Conservation (phyloP, 2,113 vertebrate species). For the Xerus inauris region DNA sequence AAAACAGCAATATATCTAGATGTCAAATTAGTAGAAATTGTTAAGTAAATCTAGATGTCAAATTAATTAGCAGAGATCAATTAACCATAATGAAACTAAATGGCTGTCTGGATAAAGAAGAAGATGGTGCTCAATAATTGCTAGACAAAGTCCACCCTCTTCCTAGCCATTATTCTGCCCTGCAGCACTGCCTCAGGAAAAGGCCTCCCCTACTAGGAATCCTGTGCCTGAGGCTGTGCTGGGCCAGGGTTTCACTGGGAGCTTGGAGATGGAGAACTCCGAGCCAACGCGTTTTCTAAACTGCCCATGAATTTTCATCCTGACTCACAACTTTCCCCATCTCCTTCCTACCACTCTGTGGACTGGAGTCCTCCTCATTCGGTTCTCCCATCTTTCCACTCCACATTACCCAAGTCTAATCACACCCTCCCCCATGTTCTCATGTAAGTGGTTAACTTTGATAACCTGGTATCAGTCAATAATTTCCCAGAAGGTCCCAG, state of each 20-base stretch:
- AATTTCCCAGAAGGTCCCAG: slow-evolving; percentile 32
- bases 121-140: background rate
- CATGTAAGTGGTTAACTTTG: background rate
- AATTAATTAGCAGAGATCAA: background rate
- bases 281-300: background rate
- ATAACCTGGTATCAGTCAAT: slow-evolving; percentile 16
- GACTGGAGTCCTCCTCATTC: background rate
- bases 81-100: background rate
- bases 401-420: background rate
- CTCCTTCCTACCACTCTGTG: background rate
- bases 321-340: background rate
- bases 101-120: background rate
- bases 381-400: background rate
- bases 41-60: background rate
- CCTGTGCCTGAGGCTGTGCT: background rate
- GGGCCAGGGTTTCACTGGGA: background rate
- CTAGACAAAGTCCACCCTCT: background rate
- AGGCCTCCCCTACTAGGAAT: background rate
- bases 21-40: background rate
- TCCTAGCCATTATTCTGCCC: background rate
- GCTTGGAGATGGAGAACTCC: background rate
- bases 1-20: slow-evolving; percentile 46
- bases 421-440: background rate
- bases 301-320: background rate
- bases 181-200: background rate